Evolutionary conservation across 2,113 vertebrate genomes (phyloP).

Genomic region (Pteropus alecto): DNA sequence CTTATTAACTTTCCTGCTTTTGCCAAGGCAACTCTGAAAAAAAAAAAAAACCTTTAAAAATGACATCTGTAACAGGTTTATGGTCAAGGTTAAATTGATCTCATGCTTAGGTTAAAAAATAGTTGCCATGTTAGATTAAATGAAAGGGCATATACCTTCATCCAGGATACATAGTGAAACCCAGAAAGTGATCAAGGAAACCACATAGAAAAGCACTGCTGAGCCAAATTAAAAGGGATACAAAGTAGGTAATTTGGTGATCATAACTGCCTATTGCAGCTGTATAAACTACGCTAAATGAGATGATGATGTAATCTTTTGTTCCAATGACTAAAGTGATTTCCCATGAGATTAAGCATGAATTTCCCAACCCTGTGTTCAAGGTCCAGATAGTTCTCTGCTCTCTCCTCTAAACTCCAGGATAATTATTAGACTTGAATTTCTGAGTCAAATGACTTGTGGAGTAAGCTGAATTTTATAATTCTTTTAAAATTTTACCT

Average conservation of each 20-base stretch:
- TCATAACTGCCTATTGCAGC: conserved; percentile 44
- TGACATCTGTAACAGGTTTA: conserved; percentile 63
- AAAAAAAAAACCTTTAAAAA: conserved; percentile 15
- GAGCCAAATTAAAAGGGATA: conserved; percentile 59
- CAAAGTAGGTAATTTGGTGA: conserved; percentile 45
- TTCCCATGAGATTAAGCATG: conserved; percentile 30
- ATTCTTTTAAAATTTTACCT: background rate
- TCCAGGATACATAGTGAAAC: background rate
- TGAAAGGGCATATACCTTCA: background rate
- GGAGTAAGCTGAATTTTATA: background rate
- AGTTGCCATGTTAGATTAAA: conserved; percentile 44
- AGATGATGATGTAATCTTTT: conserved; percentile 58
- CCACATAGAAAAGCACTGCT: conserved; percentile 17
- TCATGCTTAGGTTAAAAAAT: conserved; percentile 46
- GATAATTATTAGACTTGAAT: background rate
- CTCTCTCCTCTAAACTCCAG: background rate
- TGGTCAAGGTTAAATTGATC: conserved; percentile 52
- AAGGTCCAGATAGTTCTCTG: conserved; percentile 26
- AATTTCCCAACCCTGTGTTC: conserved; percentile 12
- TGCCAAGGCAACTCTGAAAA: conserved; percentile 30
- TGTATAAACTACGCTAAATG: conserved; percentile 55
- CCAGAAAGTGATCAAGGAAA: conserved; percentile 47
- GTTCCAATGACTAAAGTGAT: conserved; percentile 36
- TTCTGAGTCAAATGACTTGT: background rate
- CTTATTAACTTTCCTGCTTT: conserved; percentile 24